Evolutionary conservation across 2,797 vertebrate species (phyloP).

Genomic region (Antennarius maculatus): DNA sequence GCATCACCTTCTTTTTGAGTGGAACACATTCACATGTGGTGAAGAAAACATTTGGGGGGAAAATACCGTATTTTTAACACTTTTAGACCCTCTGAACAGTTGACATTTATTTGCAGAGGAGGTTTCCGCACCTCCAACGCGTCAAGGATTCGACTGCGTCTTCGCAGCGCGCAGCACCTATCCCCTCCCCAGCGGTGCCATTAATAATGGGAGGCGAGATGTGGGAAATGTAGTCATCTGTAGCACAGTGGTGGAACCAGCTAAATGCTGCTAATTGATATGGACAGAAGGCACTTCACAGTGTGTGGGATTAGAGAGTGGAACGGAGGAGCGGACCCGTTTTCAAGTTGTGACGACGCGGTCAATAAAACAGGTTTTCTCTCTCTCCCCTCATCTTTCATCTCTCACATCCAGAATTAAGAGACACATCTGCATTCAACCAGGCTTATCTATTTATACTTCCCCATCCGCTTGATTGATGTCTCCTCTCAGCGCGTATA

Average conservation of each 20-base stretch:
- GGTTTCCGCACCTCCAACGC: slow-evolving; percentile 57
- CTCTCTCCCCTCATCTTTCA: slow-evolving; percentile 1
- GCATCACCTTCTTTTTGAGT: slow-evolving; percentile 11
- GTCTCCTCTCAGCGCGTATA: slow-evolving; percentile 69
- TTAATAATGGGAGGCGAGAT: slow-evolving; percentile 73
- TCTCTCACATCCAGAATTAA: slow-evolving; percentile 15
- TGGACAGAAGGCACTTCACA: slow-evolving; percentile 70
- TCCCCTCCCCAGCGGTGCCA: slow-evolving; percentile 60
- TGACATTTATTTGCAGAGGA: slow-evolving; percentile 59
- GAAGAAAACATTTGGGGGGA: slow-evolving; percentile 29
- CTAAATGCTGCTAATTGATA: slow-evolving; percentile 80
- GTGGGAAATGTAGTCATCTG: slow-evolving; percentile 79
- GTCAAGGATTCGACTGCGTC: slow-evolving; percentile 64
- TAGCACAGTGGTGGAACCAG: slow-evolving; percentile 67
- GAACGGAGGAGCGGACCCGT: slow-evolving; percentile 40
- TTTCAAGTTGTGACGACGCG: slow-evolving; percentile 38
- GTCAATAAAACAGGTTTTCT: slow-evolving; percentile 1
- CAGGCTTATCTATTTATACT: slow-evolving; percentile 60
- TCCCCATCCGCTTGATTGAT: slow-evolving; percentile 67
- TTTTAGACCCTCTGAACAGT: slow-evolving; percentile 19
- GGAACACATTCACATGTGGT: background rate
- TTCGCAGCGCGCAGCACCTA: slow-evolving; percentile 62
- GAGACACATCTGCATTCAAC: slow-evolving; percentile 59
- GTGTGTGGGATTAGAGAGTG: slow-evolving; percentile 64
- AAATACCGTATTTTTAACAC: too few relatives aligned